Base-by-base conservation (phyloP, 2,888 invertebrate species). In the Helobdella robusta region DNA sequence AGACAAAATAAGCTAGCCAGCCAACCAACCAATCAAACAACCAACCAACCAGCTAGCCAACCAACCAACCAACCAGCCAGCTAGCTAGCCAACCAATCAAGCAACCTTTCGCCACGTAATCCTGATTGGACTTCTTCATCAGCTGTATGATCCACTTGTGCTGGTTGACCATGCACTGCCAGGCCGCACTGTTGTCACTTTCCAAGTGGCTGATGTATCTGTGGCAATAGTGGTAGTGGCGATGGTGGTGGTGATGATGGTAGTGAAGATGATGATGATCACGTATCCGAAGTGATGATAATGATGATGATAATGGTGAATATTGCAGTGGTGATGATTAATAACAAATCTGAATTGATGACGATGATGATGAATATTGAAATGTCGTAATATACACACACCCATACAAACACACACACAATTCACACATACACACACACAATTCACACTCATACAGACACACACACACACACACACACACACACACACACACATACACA, bases 161-260 rank as follows among this genome's bases (percentile, higher is more conserved):
- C 69, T 90, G 87, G 68, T 88, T 86, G 59, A 84, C 85, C 70
- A 98, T 88, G 2, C 93, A 94, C 70, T 90, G 88, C 97, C 97
- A 97, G 0, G 94, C 95, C 1, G 95, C 92, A 81, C 98, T 95
- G 6, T 88, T 89, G 3, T 83, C 83, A 63, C 85, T 84, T 74
- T 77, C 78, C 67, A 79, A 70, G 67, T 75, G 75, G 1, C 74
- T 74, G 66, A 79, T 70, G 66, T 78, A 78, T 65, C 77, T 77
- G 67, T 11, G 56, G n/a, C n/a, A n/a, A n/a, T n/a, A n/a, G n/a
- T n/a, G n/a, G n/a, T n/a, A n/a, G n/a, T n/a, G n/a, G n/a, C n/a
- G n/a, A n/a, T n/a, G n/a, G n/a, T n/a, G n/a, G n/a, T n/a, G n/a
- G n/a, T n/a, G n/a, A n/a, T n/a, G n/a, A n/a, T n/a, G n/a, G n/a